Evolutionary conservation across 2,888 invertebrate species (phyloP).

Genomic region (Sialis lutaria): DNA sequence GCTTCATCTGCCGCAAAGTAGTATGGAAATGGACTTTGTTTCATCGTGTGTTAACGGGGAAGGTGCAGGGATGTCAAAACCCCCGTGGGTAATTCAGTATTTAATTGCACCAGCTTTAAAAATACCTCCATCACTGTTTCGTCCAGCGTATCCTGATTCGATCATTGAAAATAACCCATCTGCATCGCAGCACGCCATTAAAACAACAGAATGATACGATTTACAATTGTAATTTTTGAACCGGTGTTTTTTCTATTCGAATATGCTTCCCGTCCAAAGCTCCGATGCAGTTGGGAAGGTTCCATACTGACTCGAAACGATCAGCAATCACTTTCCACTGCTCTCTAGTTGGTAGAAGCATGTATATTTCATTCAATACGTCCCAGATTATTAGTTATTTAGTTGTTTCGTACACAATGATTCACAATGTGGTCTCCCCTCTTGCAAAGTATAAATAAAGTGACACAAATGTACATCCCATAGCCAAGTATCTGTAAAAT

Average conservation of each 20-base stretch:
- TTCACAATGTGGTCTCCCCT: conserved; percentile 12
- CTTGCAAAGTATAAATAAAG: conserved; percentile 12
- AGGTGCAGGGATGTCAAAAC: conserved; percentile 9
- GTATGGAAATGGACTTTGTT: conserved; percentile 9
- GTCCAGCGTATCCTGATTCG: conserved; percentile 15
- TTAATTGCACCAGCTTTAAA: conserved; percentile 12
- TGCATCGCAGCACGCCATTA: conserved; percentile 15
- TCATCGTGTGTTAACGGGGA: conserved; percentile 7
- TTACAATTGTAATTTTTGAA: conserved; percentile 16
- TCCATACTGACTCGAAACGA: conserved; percentile 14
- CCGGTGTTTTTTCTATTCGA: conserved; percentile 14
- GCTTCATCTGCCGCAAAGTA: conserved; percentile 13
- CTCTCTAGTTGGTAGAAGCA: conserved; percentile 4
- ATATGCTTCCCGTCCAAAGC: conserved; percentile 15
- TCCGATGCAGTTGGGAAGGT: conserved; percentile 15
- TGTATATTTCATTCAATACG: conserved; percentile 9
- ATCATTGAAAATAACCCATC: conserved; percentile 16
- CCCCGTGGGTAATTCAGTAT: conserved; percentile 8
- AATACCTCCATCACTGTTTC: conserved; percentile 17
- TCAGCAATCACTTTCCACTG: conserved; percentile 13
- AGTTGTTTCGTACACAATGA: conserved; percentile 9
- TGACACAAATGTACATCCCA: conserved; percentile 11
- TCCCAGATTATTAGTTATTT: conserved; percentile 12
- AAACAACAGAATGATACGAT: conserved; percentile 14
- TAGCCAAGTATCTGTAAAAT: conserved; percentile 13